Percentiles rank a stretch among this genome's conserved stretches.
These are phyloP conservation scores for Drosophila malerkotliana DNA, from an alignment of 1,140 invertebrate species.

Conservation along the genomic window DNA sequence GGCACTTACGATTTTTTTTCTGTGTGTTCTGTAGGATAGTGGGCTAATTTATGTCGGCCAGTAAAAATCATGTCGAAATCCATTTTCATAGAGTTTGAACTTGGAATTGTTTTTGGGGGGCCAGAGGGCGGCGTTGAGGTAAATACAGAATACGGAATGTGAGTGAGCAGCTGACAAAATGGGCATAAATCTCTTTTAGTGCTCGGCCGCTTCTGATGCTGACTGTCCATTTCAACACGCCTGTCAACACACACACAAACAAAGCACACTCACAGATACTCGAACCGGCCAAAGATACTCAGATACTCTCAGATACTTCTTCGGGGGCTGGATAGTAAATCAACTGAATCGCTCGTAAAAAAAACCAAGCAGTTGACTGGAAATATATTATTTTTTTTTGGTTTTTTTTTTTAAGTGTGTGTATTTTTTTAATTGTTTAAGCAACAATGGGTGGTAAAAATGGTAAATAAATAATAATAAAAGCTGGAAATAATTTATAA, in stretches of 20 bases:
- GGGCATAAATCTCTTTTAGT: slow-evolving; percentile 79
- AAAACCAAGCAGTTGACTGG: slow-evolving; percentile 64
- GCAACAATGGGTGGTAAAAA: slow-evolving; percentile 82
- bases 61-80: slow-evolving; percentile 70
- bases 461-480: slow-evolving; percentile 79
- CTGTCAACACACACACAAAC: slow-evolving; percentile 61
- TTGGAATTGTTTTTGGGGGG: slow-evolving; percentile 16
- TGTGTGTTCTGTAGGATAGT: slow-evolving; percentile 6
- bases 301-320: slow-evolving; percentile 26
- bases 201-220: slow-evolving; percentile 66
- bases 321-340: slow-evolving; percentile 76
- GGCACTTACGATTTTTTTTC: slow-evolving; percentile 57
- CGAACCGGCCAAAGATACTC: not conserved
- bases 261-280: slow-evolving; percentile 21
- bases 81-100: slow-evolving; percentile 59
- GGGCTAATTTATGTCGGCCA: slow-evolving; percentile 61
- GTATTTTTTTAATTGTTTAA: slow-evolving; percentile 75
- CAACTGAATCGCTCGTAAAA: slow-evolving; percentile 80
- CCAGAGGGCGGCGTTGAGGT: not conserved
- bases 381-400: slow-evolving; percentile 48
- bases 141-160: slow-evolving; percentile 40
- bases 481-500: slow-evolving; percentile 67
- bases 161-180: slow-evolving; percentile 71
- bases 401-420: slow-evolving; percentile 21
- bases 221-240: slow-evolving; percentile 80